Evolutionary conservation across 2,113 vertebrate species (phyloP), one percentile per base, ranked within the genome.

Genomic region (Protomyctophum bolini): DNA sequence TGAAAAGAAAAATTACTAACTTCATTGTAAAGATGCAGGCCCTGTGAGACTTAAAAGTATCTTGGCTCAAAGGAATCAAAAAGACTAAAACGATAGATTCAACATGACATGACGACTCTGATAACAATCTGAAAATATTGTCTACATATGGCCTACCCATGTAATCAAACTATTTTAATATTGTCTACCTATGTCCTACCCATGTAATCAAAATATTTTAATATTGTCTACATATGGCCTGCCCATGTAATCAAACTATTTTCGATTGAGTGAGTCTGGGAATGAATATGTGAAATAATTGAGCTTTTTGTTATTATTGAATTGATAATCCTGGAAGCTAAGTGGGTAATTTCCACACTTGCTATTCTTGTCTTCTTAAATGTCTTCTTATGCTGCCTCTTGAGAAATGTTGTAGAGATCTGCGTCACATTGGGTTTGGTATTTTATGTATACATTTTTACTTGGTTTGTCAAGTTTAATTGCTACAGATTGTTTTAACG

Each of bases 301-400:
- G 8, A 1, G 45, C 1, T 59, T 1, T 63, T 55, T 72, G 14
- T 21, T 21, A 21, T 21, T 1, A 58, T 73, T 41, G 3, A 41
- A 41, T 41, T 41, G 33, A 41, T 41, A 41, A 41, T 73, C 48
- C 63, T 48, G 7, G 58, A 14, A 15, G 0, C 12, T 52, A 10
- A 51, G 6, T 9, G 2, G 73, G 73, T 72, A 79, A 8, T 81
- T 84, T 83, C 73, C 64, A 12, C 10, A 3, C 50, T 29, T 0
- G 0, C 10, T n/a, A 2, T 7, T 70, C 4, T 70, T 72, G 2
- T 68, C 79, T 87, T 83, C 29, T 50, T 50, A 66, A 0, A 28
- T n/a, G n/a, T n/a, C n/a, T 0, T 49, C 55, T 12, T 6, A 41
- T 66, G 12, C 21, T 70, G 33, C 51, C 8, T 50, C 11, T 70